Base-by-base conservation (phyloP, 2,888 invertebrate species). In the Conchocele bisecta region DNA sequence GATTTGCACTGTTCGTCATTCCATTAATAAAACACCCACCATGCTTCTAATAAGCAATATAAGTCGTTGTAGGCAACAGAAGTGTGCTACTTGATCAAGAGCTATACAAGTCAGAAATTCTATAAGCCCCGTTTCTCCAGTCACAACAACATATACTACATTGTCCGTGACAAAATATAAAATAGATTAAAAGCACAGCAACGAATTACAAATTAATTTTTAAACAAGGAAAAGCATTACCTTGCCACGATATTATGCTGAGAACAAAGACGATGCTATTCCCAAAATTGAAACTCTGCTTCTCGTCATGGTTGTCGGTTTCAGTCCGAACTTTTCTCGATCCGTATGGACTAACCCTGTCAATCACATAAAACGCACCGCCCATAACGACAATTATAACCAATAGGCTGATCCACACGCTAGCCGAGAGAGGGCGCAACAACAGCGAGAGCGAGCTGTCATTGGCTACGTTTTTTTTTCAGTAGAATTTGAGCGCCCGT, bases 401-500 rank as follows among this genome's bases (percentile, higher is more conserved):
- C n/a, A 39, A 5, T 20, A 56, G 17, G 11, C 57, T 29, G 5
- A 51, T 17, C 69, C 69, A 69, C 4, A 69, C 41, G n/a, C 20
- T n/a, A 9, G 26, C n/a, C 3, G 31, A 41, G 17, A 69, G 41
- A 9, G 69, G 69, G 13, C 22, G 17, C 2, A 69, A 46, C 3
- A 69, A 9, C 22, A 48, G 24, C 5, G 24, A 11, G n/a, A 51
- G 9, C 6, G 60, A 26, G n/a, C 26, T 11, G 31, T n/a, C 7
- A 1, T 22, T 37, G 31, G 1, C 5, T 9, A 3, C 33, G 26
- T 5, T 61, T 61, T 22, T 63, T 63, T 51, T 39, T 26, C 13
- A 69, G n/a, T 13, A 69, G 33, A 15, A 69, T 63, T 26, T 63
- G 69, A 2, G 61, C 57, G 5, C 69, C 63, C 9, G 69, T 63